Percentiles rank a stretch among this genome's conserved stretches.
Conservation (phyloP, 2,113 vertebrate species). For the Thomomys bottae region DNA sequence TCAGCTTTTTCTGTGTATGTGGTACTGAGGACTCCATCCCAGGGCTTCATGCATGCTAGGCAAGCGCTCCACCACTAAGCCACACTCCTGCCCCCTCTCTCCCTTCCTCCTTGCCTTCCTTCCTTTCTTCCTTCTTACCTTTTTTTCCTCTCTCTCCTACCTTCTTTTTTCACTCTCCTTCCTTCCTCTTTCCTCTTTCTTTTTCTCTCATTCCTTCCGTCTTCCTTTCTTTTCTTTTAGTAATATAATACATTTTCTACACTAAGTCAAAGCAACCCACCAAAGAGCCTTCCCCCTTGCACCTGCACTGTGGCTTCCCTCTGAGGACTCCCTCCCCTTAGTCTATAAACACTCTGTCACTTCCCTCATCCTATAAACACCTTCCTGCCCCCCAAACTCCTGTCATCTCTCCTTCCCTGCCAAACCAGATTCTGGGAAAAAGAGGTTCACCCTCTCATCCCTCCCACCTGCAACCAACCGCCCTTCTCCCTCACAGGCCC, state of each 20-base stretch:
- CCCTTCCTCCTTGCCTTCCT: background rate
- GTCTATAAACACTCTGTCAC: constrained; percentile 49
- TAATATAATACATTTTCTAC: background rate
- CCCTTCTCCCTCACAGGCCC: background rate
- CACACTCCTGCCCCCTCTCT: too few relatives aligned
- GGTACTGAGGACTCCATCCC: too few relatives aligned
- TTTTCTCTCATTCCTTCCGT: too few relatives aligned
- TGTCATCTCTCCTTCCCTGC: background rate
- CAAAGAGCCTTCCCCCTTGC: background rate
- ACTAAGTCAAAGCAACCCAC: background rate
- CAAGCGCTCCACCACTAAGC: too few relatives aligned
- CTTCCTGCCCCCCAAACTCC: constrained; percentile 14
- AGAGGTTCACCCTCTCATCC: background rate
- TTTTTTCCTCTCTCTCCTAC: background rate
- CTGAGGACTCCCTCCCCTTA: background rate
- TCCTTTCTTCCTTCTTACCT: background rate
- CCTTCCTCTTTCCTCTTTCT: background rate
- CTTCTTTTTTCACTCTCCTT: background rate
- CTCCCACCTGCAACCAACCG: background rate
- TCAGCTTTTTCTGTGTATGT: too few relatives aligned
- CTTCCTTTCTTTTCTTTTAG: background rate
- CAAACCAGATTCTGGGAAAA: background rate
- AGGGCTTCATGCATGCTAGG: too few relatives aligned
- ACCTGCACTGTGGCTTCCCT: background rate
- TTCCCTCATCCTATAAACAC: constrained; percentile 60